Evolutionary conservation across 2,113 vertebrate genomes (phyloP), one percentile per base, ranked within the genome.

Genomic region (Spheniscus mendiculus): DNA sequence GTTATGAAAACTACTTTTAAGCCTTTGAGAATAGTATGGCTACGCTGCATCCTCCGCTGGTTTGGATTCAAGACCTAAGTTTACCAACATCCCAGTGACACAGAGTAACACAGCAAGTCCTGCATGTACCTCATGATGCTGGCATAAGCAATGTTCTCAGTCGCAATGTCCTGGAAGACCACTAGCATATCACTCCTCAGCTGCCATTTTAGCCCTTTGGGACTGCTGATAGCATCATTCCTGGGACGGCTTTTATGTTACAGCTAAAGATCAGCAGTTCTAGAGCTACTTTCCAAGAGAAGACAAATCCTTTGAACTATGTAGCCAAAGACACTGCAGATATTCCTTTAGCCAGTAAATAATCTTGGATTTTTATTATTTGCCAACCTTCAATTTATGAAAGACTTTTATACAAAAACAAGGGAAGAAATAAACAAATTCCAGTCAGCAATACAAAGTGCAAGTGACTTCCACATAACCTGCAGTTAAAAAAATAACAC

Each of bases 191-290:
- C 82, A 40, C 84, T 94, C 82, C 91, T 87, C 93, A 83, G 93
- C 87, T 96, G 94, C 91, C 91, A 81, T 70, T 85, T 73, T 9
- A 83, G 93, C 90, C 93, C 84, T 77, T 40, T 34, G 89, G 96
- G 89, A 93, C 66, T 42, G 70, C 66, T 73, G 70, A 91, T 69
- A 94, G 97, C 83, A 96, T 95, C 89, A 96, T 89, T 93, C 94
- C 83, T 76, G 91, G 91, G 95, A 89, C 2, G 6, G 87, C 90
- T 94, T 95, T 94, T 63, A 89, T 80, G 84, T 93, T 73, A 58
- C 80, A 91, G 81, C 95, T 69, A 30, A 89, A 62, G 70, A 96
- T 93, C 96, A 94, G 94, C 95, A 93, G 78, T 85, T 95, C 95
- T 83, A 62, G 84, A 89, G 87, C 91, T 94, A 23, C 84, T 66